phyloP scores from a whole-genome alignment of 2,888 invertebrate species.

The Drosophila parthenogenetica region DNA sequence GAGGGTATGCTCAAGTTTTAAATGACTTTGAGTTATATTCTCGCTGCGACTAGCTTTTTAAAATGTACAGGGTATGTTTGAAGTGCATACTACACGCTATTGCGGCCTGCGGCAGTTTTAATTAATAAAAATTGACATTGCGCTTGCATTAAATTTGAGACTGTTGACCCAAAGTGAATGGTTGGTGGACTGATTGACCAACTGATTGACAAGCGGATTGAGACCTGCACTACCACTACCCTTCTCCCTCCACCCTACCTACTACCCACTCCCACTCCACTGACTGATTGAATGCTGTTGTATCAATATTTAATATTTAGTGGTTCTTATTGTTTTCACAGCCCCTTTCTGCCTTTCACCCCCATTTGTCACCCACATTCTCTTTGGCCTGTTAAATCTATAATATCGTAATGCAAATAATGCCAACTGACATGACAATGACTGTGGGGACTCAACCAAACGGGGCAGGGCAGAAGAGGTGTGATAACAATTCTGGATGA shows the following conservation, averaged over 20 bases:
- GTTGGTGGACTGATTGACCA: neutral
- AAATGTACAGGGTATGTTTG: conserved; percentile 3
- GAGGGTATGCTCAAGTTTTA: too few species aligned
- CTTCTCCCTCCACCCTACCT: too few species aligned
- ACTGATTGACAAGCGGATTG: conserved; percentile 1
- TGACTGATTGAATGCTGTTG: conserved; percentile 6
- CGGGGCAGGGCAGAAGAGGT: neutral
- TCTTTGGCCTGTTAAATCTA: conserved; percentile 25
- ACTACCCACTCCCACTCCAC: too few species aligned
- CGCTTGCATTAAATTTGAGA: conserved; percentile 25
- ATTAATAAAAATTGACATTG: conserved; percentile 62
- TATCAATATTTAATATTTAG: conserved; percentile 75
- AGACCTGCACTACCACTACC: conserved; percentile 1
- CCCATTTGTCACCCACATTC: neutral
- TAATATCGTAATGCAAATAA: conserved; percentile 48
- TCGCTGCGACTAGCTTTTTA: too few species aligned
- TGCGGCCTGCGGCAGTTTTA: conserved; percentile 55
- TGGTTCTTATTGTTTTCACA: conserved; percentile 46
- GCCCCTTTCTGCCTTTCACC: neutral
- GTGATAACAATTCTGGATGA: neutral
- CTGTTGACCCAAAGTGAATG: conserved; percentile 11
- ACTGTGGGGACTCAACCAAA: conserved; percentile 1
- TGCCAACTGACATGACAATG: conserved; percentile 53
- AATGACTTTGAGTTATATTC: too few species aligned
- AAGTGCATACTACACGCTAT: neutral